These are phyloP conservation scores for Scaptomyza polygonia DNA, from an alignment of 2,888 invertebrate species.

Conservation along the genomic window DNA sequence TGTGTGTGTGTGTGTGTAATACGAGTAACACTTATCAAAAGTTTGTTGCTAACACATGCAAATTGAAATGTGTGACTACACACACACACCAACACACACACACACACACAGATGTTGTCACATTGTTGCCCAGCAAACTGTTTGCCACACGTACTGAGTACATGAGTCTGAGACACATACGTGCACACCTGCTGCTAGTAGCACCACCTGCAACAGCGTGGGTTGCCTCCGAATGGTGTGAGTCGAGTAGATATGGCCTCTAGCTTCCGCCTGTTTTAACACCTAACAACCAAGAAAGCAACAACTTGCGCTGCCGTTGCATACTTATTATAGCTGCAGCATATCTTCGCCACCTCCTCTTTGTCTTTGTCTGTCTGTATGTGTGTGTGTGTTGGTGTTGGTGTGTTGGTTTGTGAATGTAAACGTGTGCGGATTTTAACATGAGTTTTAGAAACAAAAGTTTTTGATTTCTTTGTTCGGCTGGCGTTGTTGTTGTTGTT, in stretches of 20 bases:
- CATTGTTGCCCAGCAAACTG: slow-evolving; percentile 57
- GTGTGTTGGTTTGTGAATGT: too few species aligned
- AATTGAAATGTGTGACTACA: slow-evolving; percentile 77
- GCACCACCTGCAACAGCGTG: slow-evolving; percentile 20
- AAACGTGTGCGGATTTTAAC: slow-evolving; percentile 67
- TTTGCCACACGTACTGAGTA: slow-evolving; percentile 63
- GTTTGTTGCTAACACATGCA: slow-evolving; percentile 79
- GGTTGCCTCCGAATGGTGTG: too few species aligned
- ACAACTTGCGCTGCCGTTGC: slow-evolving; percentile 53
- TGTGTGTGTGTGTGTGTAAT: slow-evolving; percentile 54
- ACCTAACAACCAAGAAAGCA: slow-evolving; percentile 72
- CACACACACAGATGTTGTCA: slow-evolving; percentile 24
- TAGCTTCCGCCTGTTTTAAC: slow-evolving; percentile 78
- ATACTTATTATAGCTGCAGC: slow-evolving; percentile 77
- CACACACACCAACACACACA: slow-evolving; percentile 12
- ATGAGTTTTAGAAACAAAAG: slow-evolving; percentile 80
- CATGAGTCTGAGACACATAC: slow-evolving; percentile 44
- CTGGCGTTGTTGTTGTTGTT: slow-evolving; percentile 41
- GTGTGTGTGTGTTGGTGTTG: slow-evolving; percentile 27
- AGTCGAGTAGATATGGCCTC: slow-evolving; percentile 65
- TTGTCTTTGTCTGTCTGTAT: slow-evolving; percentile 2
- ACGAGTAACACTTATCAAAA: slow-evolving; percentile 78
- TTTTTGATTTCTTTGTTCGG: slow-evolving; percentile 75
- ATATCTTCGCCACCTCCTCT: slow-evolving; percentile 44
- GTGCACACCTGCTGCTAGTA: slow-evolving; percentile 31